Base-by-base conservation (phyloP, 2,888 invertebrate species). In the Acanthosoma haemorrhoidale region DNA sequence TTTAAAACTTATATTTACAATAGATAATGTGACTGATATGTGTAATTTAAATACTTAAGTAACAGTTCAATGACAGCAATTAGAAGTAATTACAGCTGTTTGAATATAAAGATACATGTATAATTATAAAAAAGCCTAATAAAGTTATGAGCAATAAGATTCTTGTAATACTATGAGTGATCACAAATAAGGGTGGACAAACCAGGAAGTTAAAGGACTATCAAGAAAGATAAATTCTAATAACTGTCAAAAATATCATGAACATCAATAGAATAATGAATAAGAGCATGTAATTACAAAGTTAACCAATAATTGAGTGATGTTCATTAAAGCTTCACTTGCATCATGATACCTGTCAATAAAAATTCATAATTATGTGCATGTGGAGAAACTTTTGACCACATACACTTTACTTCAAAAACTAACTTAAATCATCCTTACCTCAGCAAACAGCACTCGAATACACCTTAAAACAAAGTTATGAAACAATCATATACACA, bases 401-500 rank as follows among this genome's bases (percentile, higher is more conserved):
- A 51, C 8, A 21, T n/a, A 6, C 13, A 25, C 13, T 21, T 21
- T 51, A 51, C n/a, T n/a, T n/a, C n/a, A n/a, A n/a, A n/a, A n/a
- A n/a, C n/a, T n/a, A n/a, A n/a, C n/a, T n/a, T n/a, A n/a, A n/a
- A n/a, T n/a, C n/a, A n/a, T n/a, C n/a, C n/a, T n/a, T n/a, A n/a
- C n/a, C n/a, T n/a, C n/a, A n/a, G n/a, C n/a, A n/a, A n/a, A n/a
- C n/a, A n/a, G 0, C 4, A 51, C 25, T 25, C 51, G 29, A 25
- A 25, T 25, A n/a, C n/a, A n/a, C n/a, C n/a, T n/a, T n/a, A 51
- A 25, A 29, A n/a, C 29, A 51, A 51, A 13, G 51, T 51, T 51
- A n/a, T 25, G 51, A 51, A 25, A 51, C 51, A 29, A 16, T 64
- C 39, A 64, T 64, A 64, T 41, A 18, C 41, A 64, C 39, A 64